These are phyloP conservation scores for Cygnus buccinator DNA, from an alignment of 2,113 vertebrate species.

Conservation along the genomic window DNA sequence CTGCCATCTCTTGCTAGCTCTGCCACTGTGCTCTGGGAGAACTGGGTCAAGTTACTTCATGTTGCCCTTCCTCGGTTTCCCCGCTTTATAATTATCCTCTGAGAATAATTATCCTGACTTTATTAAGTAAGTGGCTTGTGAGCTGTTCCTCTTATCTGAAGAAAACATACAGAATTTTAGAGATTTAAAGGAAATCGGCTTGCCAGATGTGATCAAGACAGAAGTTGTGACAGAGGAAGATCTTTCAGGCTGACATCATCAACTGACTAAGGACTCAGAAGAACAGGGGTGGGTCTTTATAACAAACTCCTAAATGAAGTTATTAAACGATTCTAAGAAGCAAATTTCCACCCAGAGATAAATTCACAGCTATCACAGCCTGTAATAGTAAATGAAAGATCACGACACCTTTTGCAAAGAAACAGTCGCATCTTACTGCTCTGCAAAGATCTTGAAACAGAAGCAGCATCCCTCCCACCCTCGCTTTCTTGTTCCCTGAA, in stretches of 20 bases:
- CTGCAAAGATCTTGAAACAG: not conserved
- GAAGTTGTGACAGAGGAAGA: not conserved
- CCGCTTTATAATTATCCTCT: constrained; percentile 20
- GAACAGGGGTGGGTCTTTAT: not conserved
- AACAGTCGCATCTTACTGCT: not conserved
- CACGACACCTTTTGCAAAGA: not conserved
- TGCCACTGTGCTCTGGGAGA: not conserved
- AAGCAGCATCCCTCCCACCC: not conserved
- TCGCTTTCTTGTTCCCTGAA: not conserved
- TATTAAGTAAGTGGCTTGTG: not conserved
- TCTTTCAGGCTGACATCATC: not conserved
- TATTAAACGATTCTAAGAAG: not conserved
- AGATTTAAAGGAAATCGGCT: not conserved
- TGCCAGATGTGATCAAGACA: not conserved
- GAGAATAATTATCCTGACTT: not conserved
- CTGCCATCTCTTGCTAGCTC: not conserved
- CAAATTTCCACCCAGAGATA: not conserved
- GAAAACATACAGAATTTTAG: not conserved
- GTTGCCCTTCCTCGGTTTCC: not conserved
- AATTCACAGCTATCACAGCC: not conserved
- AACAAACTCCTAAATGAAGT: not conserved
- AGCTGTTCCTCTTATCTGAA: not conserved
- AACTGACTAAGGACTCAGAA: not conserved
- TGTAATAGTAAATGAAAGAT: not conserved
- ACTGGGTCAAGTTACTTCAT: constrained; percentile 26